Conservation (phyloP, 1,140 invertebrate genomes). For the Eriosoma lanigerum region DNA sequence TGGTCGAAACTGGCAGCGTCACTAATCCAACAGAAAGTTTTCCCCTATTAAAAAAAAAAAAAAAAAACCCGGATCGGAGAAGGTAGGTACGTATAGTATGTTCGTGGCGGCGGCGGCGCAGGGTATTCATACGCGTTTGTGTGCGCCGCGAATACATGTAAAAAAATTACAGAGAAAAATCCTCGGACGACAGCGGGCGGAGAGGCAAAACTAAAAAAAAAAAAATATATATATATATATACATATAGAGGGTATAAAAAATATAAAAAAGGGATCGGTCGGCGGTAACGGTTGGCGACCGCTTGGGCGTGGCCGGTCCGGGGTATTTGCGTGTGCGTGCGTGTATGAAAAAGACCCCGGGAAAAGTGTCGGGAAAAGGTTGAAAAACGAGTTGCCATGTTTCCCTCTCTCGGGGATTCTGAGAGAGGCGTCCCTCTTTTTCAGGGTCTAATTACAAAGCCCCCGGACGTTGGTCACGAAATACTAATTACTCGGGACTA, state of each 20-base stretch:
- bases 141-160: not conserved
- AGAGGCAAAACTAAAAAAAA: no score
- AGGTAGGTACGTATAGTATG: slow-evolving; percentile 18
- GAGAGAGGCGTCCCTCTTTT: slow-evolving; percentile 46
- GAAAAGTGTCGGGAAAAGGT: slow-evolving; percentile 52
- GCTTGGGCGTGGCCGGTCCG: slow-evolving; percentile 46
- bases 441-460: slow-evolving; percentile 50
- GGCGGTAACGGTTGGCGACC: not conserved
- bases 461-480: slow-evolving; percentile 48
- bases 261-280: slow-evolving; percentile 29
- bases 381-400: slow-evolving; percentile 51
- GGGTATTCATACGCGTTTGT: not conserved
- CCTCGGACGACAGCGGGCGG: not conserved
- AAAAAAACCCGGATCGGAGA: slow-evolving; percentile 31
- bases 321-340: not conserved
- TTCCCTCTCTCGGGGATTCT: slow-evolving; percentile 50
- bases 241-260: not conserved
- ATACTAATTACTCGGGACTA: slow-evolving; percentile 46
- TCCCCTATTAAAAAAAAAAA: slow-evolving; percentile 43
- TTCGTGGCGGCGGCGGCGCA: not conserved
- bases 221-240: no score
- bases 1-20: slow-evolving; percentile 50
- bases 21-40: slow-evolving; percentile 51
- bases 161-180: slow-evolving; percentile 50
- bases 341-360: slow-evolving; percentile 29